Conservation (phyloP, 2,888 invertebrate genomes). For the Choristoneura rosaceana region DNA sequence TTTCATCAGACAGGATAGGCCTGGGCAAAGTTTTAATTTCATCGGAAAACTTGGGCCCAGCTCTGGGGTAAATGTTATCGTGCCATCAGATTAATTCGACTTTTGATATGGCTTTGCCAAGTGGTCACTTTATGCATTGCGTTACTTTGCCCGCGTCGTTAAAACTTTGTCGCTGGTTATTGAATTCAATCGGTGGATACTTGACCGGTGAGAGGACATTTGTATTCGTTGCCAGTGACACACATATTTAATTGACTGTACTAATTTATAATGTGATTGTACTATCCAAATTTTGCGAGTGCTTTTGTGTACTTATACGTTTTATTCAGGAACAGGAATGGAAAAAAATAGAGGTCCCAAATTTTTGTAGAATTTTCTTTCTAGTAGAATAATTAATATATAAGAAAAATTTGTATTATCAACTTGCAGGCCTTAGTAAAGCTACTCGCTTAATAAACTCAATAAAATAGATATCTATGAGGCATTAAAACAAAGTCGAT, state of each 20-base stretch:
- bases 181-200: neutral
- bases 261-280: neutral
- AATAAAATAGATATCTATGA: no score
- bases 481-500: no score
- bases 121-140: constrained; percentile 46
- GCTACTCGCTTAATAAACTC: no score
- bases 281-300: no score
- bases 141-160: constrained; percentile 12
- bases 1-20: constrained; percentile 47
- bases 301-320: no score
- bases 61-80: constrained; percentile 49
- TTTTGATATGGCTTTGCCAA: constrained; percentile 49
- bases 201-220: neutral
- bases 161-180: constrained; percentile 11
- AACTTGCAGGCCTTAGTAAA: no score
- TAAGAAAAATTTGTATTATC: no score
- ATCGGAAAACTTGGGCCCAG: constrained; percentile 51
- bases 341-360: no score
- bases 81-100: constrained; percentile 59
- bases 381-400: no score
- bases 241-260: neutral
- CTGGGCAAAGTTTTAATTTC: constrained; percentile 58
- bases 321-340: no score
- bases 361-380: no score
- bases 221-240: neutral